phyloP scores from a whole-genome alignment of 2,113 vertebrate species.

The Hippopotamus amphibius region DNA sequence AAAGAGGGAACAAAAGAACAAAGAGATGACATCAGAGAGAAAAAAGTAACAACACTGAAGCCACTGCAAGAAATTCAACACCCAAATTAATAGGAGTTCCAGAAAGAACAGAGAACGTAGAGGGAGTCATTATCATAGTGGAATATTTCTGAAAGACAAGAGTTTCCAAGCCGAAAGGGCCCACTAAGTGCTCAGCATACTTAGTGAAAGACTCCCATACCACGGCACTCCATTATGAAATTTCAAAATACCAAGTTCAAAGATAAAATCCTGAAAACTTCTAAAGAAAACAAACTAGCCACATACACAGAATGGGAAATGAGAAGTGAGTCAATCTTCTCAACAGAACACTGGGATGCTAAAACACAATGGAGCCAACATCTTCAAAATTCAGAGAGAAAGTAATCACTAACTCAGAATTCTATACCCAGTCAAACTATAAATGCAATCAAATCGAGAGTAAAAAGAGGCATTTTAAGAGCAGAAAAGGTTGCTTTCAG shows the following conservation, averaged over 20 bases:
- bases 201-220: neutral
- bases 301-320: neutral
- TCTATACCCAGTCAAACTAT: slow-evolving; percentile 34
- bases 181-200: neutral
- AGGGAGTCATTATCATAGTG: neutral
- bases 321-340: neutral
- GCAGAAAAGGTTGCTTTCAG: neutral
- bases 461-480: neutral
- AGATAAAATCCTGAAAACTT: neutral
- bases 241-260: slow-evolving; percentile 20
- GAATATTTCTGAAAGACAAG: slow-evolving; percentile 5
- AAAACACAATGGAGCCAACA: neutral
- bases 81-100: neutral
- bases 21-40: neutral
- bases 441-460: slow-evolving; percentile 1
- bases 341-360: neutral
- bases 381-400: neutral
- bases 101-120: neutral
- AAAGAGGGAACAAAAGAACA: neutral
- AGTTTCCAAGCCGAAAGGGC: neutral
- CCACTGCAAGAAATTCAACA: neutral
- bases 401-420: neutral
- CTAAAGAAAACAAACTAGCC: neutral
- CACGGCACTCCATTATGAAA: neutral
- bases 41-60: neutral